Conservation (phyloP, 2,888 invertebrate species). For the Chymomyza procnemis region DNA sequence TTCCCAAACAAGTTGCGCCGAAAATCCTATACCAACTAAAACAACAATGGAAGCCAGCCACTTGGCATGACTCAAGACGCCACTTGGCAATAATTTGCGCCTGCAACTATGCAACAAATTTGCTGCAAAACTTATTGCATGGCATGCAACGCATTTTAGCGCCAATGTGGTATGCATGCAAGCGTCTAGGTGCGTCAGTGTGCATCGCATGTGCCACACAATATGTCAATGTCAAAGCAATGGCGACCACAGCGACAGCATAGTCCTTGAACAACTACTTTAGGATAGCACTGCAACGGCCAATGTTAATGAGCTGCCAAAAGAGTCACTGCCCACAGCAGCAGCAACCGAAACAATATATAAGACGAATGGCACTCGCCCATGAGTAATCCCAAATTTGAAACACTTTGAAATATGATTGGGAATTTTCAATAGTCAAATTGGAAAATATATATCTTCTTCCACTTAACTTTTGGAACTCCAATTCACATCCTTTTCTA, state of each 20-base stretch:
- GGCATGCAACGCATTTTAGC: neutral
- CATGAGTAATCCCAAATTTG: no score
- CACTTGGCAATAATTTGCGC: slow-evolving; percentile 63
- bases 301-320: slow-evolving; percentile 7
- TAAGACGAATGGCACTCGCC: no score
- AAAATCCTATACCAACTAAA: neutral
- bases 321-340: neutral
- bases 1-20: no score
- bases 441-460: no score
- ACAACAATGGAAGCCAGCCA: neutral
- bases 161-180: neutral
- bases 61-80: slow-evolving; percentile 1
- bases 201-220: slow-evolving; percentile 65
- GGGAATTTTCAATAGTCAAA: no score
- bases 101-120: slow-evolving; percentile 68
- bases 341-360: no score
- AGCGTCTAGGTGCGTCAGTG: slow-evolving; percentile 7
- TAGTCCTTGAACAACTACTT: slow-evolving; percentile 40
- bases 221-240: slow-evolving; percentile 63
- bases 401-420: no score
- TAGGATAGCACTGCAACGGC: slow-evolving; percentile 34
- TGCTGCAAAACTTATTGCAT: slow-evolving; percentile 37
- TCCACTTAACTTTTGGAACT: no score
- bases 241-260: neutral
- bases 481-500: no score